Evolutionary conservation across 2,113 vertebrate genomes (phyloP).

Genomic region (Periophthalmus modestus): DNA sequence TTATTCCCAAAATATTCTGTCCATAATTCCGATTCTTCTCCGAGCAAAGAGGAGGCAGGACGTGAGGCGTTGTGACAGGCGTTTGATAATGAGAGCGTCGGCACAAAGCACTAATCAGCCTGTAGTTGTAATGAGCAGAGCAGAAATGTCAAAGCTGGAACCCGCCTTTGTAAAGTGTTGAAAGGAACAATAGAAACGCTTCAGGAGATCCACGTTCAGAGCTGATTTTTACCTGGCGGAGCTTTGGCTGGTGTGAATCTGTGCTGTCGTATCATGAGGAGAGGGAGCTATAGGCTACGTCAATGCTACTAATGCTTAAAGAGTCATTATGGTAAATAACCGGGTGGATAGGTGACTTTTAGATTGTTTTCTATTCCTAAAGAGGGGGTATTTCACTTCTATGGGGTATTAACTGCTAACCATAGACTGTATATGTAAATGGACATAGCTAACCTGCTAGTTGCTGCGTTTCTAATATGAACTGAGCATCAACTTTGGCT

Average conservation of each 20-base stretch:
- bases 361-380: no score
- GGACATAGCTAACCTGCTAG: no score
- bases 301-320: no score
- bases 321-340: no score
- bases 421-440: no score
- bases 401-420: no score
- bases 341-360: no score
- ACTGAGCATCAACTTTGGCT: no score
- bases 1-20: slow-evolving; percentile 2
- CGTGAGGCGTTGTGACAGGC: slow-evolving; percentile 36
- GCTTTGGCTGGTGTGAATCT: slow-evolving; percentile 23
- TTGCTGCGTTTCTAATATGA: no score
- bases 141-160: slow-evolving; percentile 37
- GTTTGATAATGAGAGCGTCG: slow-evolving; percentile 44
- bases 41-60: slow-evolving; percentile 23
- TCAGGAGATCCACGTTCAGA: slow-evolving; percentile 3
- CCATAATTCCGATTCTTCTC: slow-evolving; percentile 16
- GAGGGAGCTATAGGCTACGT: no score
- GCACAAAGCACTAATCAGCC: slow-evolving; percentile 46
- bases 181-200: slow-evolving; percentile 6
- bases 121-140: slow-evolving; percentile 20
- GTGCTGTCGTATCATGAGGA: neutral
- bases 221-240: slow-evolving; percentile 18
- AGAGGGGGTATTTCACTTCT: no score
- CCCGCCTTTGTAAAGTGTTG: slow-evolving; percentile 5